These are phyloP conservation scores for Microchirus variegatus DNA, from an alignment of 2,797 vertebrate species.

Conservation along the genomic window DNA sequence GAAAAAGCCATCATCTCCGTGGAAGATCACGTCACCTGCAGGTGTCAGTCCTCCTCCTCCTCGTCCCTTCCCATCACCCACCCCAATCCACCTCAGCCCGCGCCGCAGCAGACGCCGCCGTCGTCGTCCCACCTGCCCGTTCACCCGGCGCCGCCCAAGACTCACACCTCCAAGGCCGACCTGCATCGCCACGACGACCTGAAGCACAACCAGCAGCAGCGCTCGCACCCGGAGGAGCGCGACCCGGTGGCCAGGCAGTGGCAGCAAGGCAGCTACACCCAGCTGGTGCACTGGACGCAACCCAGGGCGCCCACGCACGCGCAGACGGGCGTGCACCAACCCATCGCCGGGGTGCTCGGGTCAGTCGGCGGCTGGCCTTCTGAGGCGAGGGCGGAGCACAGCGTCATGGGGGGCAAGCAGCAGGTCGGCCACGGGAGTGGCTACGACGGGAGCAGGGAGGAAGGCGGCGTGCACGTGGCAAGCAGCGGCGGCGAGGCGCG, in stretches of 20 bases:
- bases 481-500: slow-evolving; percentile 22
- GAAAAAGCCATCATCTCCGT: slow-evolving; percentile 88
- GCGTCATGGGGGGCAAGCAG: slow-evolving; percentile 34
- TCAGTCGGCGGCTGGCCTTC: slow-evolving; percentile 41
- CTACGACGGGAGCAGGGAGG: slow-evolving; percentile 56
- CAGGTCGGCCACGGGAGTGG: slow-evolving; percentile 58
- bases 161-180: slow-evolving; percentile 73
- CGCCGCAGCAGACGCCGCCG: slow-evolving; percentile 33
- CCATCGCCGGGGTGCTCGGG: background rate
- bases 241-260: slow-evolving; percentile 64
- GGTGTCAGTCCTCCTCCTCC: slow-evolving; percentile 78
- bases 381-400: slow-evolving; percentile 52
- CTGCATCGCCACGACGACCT: slow-evolving; percentile 79
- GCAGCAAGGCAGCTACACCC: slow-evolving; percentile 74
- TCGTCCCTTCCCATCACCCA: slow-evolving; percentile 43
- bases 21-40: slow-evolving; percentile 91
- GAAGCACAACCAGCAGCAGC: slow-evolving; percentile 80
- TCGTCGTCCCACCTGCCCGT: slow-evolving; percentile 27
- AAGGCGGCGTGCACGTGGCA: slow-evolving; percentile 21
- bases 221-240: slow-evolving; percentile 53
- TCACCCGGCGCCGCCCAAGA: slow-evolving; percentile 58
- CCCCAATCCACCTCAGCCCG: slow-evolving; percentile 41
- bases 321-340: slow-evolving; percentile 34
- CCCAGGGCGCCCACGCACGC: slow-evolving; percentile 40
- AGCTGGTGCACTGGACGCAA: slow-evolving; percentile 65